Evolutionary conservation across 2,797 vertebrate genomes (phyloP).

Genomic region (Acridotheres tristis): DNA sequence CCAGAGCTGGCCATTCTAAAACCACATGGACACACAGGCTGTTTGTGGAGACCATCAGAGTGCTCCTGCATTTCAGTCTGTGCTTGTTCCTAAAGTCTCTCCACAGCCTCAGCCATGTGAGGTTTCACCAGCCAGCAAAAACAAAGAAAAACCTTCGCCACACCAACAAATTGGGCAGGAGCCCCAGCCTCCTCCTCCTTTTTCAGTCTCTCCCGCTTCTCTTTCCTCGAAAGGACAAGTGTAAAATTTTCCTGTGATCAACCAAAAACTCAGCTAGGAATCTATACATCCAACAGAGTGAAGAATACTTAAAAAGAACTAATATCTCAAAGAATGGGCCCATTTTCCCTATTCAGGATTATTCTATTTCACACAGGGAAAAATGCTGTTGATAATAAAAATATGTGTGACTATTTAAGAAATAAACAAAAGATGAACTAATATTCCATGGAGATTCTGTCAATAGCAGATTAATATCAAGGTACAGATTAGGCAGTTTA

Average conservation of each 20-base stretch:
- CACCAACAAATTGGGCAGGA: not conserved
- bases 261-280: not conserved
- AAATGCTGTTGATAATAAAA: not conserved
- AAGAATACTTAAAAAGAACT: not conserved
- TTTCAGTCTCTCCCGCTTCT: not conserved
- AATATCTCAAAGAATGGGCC: not conserved
- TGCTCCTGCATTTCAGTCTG: not conserved
- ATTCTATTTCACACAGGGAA: not conserved
- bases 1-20: not conserved
- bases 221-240: not conserved
- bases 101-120: not conserved
- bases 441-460: not conserved
- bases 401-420: not conserved
- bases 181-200: not conserved
- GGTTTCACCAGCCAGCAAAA: not conserved
- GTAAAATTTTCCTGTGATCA: not conserved
- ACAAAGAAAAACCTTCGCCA: not conserved
- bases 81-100: not conserved
- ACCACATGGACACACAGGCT: fast-evolving
- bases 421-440: not conserved
- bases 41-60: not conserved
- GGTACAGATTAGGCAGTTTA: not conserved
- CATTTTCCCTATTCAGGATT: not conserved
- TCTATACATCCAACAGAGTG: not conserved
- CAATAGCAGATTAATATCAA: not conserved